A percentile compares a stretch with the other conserved stretches of the same genome.
phyloP scores from a whole-genome alignment of 2,113 vertebrate species.

The Menura novaehollandiae region DNA sequence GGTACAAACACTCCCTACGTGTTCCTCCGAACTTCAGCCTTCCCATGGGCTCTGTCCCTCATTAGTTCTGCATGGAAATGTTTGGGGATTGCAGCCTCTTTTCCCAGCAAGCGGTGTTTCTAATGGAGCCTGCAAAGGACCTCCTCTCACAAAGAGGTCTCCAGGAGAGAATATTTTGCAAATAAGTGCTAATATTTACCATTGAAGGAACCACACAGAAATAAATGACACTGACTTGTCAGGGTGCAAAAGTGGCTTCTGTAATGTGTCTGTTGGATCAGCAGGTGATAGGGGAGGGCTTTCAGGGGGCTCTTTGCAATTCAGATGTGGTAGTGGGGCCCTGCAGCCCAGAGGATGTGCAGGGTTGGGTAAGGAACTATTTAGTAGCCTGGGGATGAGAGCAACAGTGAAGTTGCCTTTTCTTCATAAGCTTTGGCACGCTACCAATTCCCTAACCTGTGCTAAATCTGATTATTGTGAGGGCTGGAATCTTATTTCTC shows the following conservation, averaged over 20 bases:
- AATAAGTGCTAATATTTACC: not conserved
- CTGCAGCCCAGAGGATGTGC: not conserved
- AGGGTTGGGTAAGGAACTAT: not conserved
- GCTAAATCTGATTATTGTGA: not conserved
- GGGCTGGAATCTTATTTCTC: not conserved
- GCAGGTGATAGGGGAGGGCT: not conserved
- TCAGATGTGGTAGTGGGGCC: accelerated
- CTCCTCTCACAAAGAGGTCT: not conserved
- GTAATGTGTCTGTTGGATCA: not conserved
- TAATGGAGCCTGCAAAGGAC: not conserved
- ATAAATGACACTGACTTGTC: not conserved
- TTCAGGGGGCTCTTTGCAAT: not conserved
- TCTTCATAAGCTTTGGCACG: not conserved
- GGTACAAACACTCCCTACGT: not conserved
- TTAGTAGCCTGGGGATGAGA: not conserved
- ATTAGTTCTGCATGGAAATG: not conserved
- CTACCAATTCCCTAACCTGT: not conserved
- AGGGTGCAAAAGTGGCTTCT: not conserved
- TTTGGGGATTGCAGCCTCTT: not conserved
- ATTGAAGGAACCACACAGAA: not conserved
- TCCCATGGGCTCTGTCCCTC: not conserved
- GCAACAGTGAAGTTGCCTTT: not conserved
- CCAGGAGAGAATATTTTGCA: not conserved
- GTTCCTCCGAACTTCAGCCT: not conserved
- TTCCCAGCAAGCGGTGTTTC: not conserved